Evolutionary conservation across 2,888 invertebrate genomes (phyloP).

Genomic region (Dynastes maya): DNA sequence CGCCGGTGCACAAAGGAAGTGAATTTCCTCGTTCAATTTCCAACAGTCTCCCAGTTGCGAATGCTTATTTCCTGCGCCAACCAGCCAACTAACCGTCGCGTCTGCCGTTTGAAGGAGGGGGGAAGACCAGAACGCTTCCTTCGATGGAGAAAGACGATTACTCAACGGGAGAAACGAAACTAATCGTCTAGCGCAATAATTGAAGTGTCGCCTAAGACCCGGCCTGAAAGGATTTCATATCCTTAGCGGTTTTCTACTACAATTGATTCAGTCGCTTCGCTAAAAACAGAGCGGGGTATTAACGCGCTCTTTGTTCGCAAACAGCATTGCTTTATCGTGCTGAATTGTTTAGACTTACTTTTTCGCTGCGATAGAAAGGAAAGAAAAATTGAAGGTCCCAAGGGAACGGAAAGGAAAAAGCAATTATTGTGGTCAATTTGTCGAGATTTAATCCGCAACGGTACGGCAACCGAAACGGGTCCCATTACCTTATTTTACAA

Average conservation of each 20-base stretch:
- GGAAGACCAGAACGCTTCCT: constrained; percentile 11
- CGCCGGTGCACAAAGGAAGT: constrained; percentile 12
- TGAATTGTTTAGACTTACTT: constrained; percentile 35
- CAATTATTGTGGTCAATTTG: constrained; percentile 26
- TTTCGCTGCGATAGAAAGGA: neutral
- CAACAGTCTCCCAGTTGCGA: constrained; percentile 4
- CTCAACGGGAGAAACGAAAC: constrained; percentile 36
- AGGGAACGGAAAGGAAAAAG: constrained; percentile 9
- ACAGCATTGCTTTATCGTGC: constrained; percentile 22
- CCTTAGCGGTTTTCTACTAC: constrained; percentile 41
- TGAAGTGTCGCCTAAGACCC: constrained; percentile 36
- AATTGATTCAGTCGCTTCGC: constrained; percentile 32
- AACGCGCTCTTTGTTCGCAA: constrained; percentile 28
- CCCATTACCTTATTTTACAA: neutral
- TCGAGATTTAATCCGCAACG: neutral
- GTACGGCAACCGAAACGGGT: neutral
- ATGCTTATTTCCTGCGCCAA: constrained; percentile 29
- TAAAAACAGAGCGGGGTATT: constrained; percentile 20
- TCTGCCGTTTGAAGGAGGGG: neutral
- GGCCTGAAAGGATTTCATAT: constrained; percentile 37
- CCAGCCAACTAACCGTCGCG: constrained; percentile 1
- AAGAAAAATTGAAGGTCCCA: constrained; percentile 6
- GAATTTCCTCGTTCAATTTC: constrained; percentile 28
- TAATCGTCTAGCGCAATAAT: constrained; percentile 36
- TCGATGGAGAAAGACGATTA: constrained; percentile 17